These are phyloP conservation scores for Epinotia nisella DNA, from an alignment of 2,888 invertebrate species.

Conservation along the genomic window DNA sequence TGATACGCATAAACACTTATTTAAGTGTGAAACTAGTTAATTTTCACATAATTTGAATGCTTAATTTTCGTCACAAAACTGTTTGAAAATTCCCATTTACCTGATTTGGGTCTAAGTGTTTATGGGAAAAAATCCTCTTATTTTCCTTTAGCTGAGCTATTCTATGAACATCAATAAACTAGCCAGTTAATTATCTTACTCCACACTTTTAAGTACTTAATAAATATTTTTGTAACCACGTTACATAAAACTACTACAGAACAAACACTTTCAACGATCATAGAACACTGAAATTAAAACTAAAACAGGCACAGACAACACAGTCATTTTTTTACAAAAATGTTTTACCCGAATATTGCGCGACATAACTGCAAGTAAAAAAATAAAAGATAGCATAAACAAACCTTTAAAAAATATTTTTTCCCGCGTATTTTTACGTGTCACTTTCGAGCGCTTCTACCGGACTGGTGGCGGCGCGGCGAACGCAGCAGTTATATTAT, in stretches of 20 bases:
- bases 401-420: constrained; percentile 10
- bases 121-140: neutral
- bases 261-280: neutral
- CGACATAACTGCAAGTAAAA: neutral
- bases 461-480: constrained; percentile 12
- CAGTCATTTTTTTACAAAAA: neutral
- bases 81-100: too few species aligned
- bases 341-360: neutral
- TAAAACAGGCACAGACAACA: constrained; percentile 20
- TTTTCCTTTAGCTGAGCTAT: neutral
- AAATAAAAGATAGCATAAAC: constrained; percentile 6
- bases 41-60: too few species aligned
- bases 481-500: constrained; percentile 18
- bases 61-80: too few species aligned
- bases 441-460: constrained; percentile 20
- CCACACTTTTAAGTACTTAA: neutral
- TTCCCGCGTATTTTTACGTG: constrained; percentile 13
- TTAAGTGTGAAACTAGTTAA: too few species aligned
- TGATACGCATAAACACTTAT: too few species aligned
- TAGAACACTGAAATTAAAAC: constrained; percentile 11
- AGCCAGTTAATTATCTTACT: neutral
- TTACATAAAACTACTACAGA: neutral
- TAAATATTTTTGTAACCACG: neutral
- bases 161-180: neutral
- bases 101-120: neutral